Evolutionary conservation across 2,113 vertebrate species (phyloP), one percentile per base, ranked within the genome.

Genomic region (Pleuronectes platessa): DNA sequence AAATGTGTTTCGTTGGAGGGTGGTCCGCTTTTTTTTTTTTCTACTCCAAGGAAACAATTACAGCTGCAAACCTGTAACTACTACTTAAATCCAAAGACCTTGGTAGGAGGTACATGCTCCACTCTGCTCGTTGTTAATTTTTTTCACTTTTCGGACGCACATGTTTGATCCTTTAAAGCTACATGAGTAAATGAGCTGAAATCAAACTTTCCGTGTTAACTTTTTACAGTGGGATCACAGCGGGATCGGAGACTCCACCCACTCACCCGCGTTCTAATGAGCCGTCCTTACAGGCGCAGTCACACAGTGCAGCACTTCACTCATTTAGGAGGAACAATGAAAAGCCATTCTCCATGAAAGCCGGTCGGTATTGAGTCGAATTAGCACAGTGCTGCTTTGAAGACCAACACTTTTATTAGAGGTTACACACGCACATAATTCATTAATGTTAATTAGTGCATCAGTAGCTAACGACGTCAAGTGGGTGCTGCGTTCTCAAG

Each of bases 401-500:
- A 85, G 65, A 82, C 74, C 65, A 82, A 76, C 76, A 77, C n/a
- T 78, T 89, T 66, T 72, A 78, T 58, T 63, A 74, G 79, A 85
- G 80, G 83, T 72, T 80, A 84, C 65, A 63, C 78, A 69, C 23
- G 14, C 78, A 74, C 73, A 68, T 82, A 78, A 89, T 84, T 82
- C 77, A 88, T 90, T 64, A 59, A 54, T 20, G 74, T 84, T 88
- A 90, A 90, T 92, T 90, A 80, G 82, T 80, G 78, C 60, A 74
- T 82, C 79, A 88, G 83, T 55, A 81, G 84, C 80, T 85, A 85
- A 86, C 71, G 86, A 66, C 81, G 84, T 84, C 82, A 79, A 76
- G 78, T 47, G 74, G 77, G 79, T 68, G 69, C 71, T 87, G 76
- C 80, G 79, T 82, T 83, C 78, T 81, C 81, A 71, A 78, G 56